Evolutionary conservation across 1,140 invertebrate genomes (phyloP), one percentile per base, ranked within the genome.

Genomic region (Cecropterus lyciades): DNA sequence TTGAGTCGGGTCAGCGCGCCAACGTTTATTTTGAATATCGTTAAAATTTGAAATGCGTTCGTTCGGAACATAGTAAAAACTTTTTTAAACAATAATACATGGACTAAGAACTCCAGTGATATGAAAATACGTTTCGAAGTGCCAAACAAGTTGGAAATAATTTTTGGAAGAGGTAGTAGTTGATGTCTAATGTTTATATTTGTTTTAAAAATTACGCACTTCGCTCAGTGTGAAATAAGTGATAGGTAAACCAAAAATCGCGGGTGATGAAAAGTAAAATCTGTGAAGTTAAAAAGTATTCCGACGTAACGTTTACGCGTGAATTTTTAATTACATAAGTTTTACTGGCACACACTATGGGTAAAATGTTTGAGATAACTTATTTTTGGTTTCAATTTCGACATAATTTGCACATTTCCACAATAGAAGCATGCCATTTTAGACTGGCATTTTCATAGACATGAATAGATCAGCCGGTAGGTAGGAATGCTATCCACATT

Each of bases 101-200:
- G 27, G 42, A 49, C 40, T 9, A 30, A 11, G 46, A 37, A 37
- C 33, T 67, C 33, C 68, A 84, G 85, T 87, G 85, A 82, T 80
- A 91, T 91, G 89, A 84, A 79, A 83, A 91, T 91, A 87, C 84
- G 87, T 65, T 91, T 89, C 63, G 89, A 91, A 79, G 89, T 91
- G 81, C 89, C 89, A 30, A 91, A 91, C 69, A 91, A 85, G 71
- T 87, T 91, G 87, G 89, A 91, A 82, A 89, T 91, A 72, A 75
- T 82, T 69, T 88, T 91, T 56, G 84, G 86, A 70, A 77, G 82
- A 84, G 86, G 84, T 80, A 83, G 73, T 76, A 57, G 45, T 65
- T 70, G 48, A 57, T 20, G 37, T 55, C 53, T 15, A 33, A 33
- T 57, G 48, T 69, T 37, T 27, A 16, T 33, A 49, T 59, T 55